These are phyloP conservation scores for Gobio gobio DNA, from an alignment of 2,113 vertebrate genomes.

Conservation along the genomic window DNA sequence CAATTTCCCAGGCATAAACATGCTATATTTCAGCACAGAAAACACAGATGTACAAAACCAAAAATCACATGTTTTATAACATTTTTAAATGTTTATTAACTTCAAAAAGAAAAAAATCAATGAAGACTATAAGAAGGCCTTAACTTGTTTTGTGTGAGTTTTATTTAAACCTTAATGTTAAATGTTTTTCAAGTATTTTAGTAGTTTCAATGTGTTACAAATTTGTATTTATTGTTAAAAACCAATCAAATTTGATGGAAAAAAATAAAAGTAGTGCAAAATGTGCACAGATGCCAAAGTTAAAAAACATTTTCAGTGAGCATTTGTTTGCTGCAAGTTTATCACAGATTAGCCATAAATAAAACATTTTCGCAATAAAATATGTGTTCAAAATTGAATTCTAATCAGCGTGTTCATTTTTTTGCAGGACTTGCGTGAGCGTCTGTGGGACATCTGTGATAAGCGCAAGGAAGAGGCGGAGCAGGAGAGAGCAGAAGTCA, in stretches of 20 bases:
- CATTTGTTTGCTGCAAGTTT: background rate
- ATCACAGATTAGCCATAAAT: background rate
- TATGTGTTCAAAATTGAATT: no score
- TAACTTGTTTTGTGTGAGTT: background rate
- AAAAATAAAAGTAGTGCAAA: background rate
- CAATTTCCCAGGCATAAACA: background rate
- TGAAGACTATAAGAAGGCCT: background rate
- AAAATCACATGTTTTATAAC: background rate
- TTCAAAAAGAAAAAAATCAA: background rate
- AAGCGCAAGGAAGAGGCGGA: slow-evolving; percentile 82
- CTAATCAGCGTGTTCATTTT: background rate
- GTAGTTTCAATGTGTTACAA: background rate
- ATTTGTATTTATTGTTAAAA: background rate
- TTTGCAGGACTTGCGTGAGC: slow-evolving; percentile 83
- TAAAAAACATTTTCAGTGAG: background rate
- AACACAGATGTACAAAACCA: background rate
- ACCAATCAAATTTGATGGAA: background rate
- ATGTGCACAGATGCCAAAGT: background rate
- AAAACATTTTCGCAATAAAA: no score
- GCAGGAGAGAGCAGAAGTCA: slow-evolving; percentile 75
- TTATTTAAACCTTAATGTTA: background rate
- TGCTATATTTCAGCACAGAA: background rate
- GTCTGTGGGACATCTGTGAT: slow-evolving; percentile 88
- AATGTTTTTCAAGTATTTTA: background rate
- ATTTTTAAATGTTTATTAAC: background rate